Base-by-base conservation (phyloP, 2,113 vertebrate species). In the Grus americana region DNA sequence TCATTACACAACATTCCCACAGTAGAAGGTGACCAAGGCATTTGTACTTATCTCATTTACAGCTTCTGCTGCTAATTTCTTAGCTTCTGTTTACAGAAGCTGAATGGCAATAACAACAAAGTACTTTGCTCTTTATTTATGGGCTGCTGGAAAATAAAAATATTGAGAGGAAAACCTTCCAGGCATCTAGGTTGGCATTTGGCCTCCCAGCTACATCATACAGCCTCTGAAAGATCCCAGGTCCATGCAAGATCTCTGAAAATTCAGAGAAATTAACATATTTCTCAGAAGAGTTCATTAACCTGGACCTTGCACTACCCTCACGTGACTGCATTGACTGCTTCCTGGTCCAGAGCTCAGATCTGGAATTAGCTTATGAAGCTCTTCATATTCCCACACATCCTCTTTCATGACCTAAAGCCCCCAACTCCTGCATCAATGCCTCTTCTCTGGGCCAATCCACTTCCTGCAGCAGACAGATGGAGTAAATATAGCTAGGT, bases 371-470 rank as follows among this genome's bases (percentile, higher is more conserved):
- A 27, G 7, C 17, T 67, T 32, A 3, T 11, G 11, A 52, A 80
- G 36, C 1, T 14, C 8, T 15, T 54, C 13, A 1, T 30, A 8
- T 23, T 47, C 50, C 29, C 50, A 36, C 21, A 22, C 2, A 2
- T 26, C 46, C 21, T 17, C 4, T 0, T 4, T n/a, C 20, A 6
- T 17, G 40, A 49, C 78, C 34, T n/a, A 30, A 59, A 82, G 5
- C 14, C 29, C 40, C 59, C 1, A 4, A 14, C 3, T 63, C 38
- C 15, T 50, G 10, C 52, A 40, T 36, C 1, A 0, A 12, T 19
- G 9, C 32, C 59, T 52, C 54, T 46, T 50, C 54, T 10, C 46
- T 22, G 42, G 34, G 34, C 40, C 58, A 59, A 14, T 22, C n/a
- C 44, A n/a, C 27, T 24, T 44, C 79, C 66, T 49, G 21, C 67